Conservation (phyloP, 1,140 invertebrate genomes). For the Papilio polytes region DNA sequence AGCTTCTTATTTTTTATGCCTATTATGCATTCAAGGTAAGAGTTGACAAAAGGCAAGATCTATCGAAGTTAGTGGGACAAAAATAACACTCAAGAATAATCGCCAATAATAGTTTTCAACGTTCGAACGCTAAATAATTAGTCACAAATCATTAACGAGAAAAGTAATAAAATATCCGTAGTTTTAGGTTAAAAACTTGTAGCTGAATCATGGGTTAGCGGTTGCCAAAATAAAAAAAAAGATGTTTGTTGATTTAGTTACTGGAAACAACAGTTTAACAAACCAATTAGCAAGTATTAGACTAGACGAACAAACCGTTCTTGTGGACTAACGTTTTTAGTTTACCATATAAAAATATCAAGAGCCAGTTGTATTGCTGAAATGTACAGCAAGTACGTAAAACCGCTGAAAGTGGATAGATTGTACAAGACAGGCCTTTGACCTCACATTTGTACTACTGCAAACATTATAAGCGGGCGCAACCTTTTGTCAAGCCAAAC, state of each 20-base stretch:
- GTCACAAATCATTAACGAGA: slow-evolving; percentile 59
- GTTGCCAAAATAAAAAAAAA: slow-evolving; percentile 60
- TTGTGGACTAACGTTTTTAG: too few relatives aligned
- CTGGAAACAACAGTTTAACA: neutral
- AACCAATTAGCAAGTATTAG: neutral
- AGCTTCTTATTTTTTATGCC: neutral
- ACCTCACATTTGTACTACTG: too few relatives aligned
- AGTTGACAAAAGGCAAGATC: slow-evolving; percentile 15
- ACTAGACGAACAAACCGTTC: neutral
- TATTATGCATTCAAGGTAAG: slow-evolving; percentile 13
- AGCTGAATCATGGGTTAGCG: slow-evolving; percentile 55
- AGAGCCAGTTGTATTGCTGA: too few relatives aligned
- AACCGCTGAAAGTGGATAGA: too few relatives aligned
- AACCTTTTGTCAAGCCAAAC: too few relatives aligned
- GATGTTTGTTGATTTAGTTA: slow-evolving; percentile 42
- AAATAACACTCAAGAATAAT: slow-evolving; percentile 9
- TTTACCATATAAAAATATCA: too few relatives aligned
- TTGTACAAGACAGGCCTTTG: too few relatives aligned
- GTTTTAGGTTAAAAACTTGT: slow-evolving; percentile 61
- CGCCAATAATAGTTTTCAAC: slow-evolving; percentile 34
- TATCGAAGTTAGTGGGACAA: neutral
- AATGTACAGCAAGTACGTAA: too few relatives aligned
- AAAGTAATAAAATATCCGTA: slow-evolving; percentile 54
- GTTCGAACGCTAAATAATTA: slow-evolving; percentile 60
- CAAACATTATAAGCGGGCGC: too few relatives aligned